Evolutionary conservation across 2,797 vertebrate species (phyloP), one percentile per base, ranked within the genome.

Genomic region (Melopsittacus undulatus): DNA sequence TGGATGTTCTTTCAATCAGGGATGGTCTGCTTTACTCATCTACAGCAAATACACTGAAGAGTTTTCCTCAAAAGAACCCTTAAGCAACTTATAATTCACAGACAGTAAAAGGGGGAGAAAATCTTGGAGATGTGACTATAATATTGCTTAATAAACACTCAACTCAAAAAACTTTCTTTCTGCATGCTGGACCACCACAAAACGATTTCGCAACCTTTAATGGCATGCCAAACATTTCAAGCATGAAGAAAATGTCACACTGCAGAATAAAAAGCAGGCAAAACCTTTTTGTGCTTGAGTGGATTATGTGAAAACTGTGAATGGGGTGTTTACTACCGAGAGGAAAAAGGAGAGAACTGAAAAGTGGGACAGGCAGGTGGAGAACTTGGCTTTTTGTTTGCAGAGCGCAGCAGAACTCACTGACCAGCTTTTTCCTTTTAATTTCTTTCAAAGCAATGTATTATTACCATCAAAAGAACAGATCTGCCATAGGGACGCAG

Each of bases 231-330:
- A 90, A 72, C 75, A 82, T 79, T 74, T 82, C 69, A 96, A 96
- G 90, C 87, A 88, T 38, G 74, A 95, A 93, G 76, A 83, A 96
- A 96, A 68, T 62, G 79, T 90, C 90, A 95, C 54, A 83, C 38
- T 2, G 2, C 83, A 75, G 81, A 94, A 91, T 79, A 79, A 94
- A 94, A 93, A 94, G 59, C 80, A 42, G 46, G 81, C 17, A 87
- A 74, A 85, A 91, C 52, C 79, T 83, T 75, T 89, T 91, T 92
- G 83, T 75, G 83, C 73, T 87, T 74, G 87, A 68, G 74, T 51
- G 81, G 92, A 89, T 81, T 83, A 85, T 51, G 73, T 88, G 78
- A 94, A 81, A 91, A 80, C 90, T 94, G 70, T 54, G 79, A 81
- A 91, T 61, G 27, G 56, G 43, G 70, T 78, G 61, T 77, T 89